Conservation (phyloP, 2,113 vertebrate genomes). For the Sminthopsis crassicaudata region DNA sequence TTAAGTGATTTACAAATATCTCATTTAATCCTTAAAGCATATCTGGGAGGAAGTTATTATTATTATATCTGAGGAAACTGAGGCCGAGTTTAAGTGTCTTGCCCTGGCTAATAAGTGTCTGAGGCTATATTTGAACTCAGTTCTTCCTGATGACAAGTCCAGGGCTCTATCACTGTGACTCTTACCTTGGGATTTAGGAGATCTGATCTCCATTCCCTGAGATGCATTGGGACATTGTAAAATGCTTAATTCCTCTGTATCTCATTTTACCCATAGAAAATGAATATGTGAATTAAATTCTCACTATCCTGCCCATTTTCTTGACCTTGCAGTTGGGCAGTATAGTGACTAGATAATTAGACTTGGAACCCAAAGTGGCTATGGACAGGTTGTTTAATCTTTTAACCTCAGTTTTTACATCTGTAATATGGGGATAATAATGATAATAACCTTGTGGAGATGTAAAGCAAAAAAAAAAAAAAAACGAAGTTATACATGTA, state of each 20-base stretch:
- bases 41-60: neutral
- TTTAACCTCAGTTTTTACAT: neutral
- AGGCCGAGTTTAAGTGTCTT: neutral
- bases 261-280: neutral
- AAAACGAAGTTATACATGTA: neutral
- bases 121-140: no score
- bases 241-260: neutral
- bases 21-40: neutral
- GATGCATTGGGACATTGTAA: neutral
- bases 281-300: neutral
- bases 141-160: neutral
- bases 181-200: neutral
- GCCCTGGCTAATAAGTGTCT: neutral
- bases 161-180: no score
- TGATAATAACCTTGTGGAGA: neutral
- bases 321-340: neutral
- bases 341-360: neutral
- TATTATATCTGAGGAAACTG: neutral
- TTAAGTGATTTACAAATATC: neutral
- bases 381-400: neutral
- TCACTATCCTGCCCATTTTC: neutral
- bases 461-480: neutral
- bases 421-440: neutral
- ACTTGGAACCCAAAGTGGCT: neutral
- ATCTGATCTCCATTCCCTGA: neutral